Conservation (phyloP, 1,140 invertebrate species). For the Eriosoma lanigerum region DNA sequence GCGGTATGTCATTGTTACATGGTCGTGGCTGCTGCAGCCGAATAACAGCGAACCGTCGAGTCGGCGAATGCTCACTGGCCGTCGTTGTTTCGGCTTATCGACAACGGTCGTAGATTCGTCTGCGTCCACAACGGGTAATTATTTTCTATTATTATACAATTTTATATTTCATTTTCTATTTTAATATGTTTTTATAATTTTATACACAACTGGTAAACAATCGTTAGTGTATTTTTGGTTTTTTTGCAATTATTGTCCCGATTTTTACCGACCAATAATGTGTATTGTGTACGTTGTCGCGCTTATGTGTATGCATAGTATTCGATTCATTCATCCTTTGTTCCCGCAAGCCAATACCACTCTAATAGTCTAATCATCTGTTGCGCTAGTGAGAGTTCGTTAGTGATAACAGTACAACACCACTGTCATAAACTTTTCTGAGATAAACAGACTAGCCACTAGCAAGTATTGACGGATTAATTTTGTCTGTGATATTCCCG, state of each 20-base stretch:
- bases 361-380: conserved; percentile 38
- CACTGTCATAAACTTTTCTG: too few relatives aligned
- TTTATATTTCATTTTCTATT: too few relatives aligned
- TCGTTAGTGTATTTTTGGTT: not conserved
- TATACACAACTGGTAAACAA: too few relatives aligned
- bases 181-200: too few relatives aligned
- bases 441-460: too few relatives aligned
- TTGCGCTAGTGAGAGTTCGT: conserved; percentile 26
- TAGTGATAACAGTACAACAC: conserved; percentile 16
- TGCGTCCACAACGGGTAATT: not conserved
- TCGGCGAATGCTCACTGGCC: not conserved
- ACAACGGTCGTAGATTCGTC: conserved; percentile 20
- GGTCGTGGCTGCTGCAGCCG: not conserved
- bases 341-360: conserved; percentile 25
- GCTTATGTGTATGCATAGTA: not conserved
- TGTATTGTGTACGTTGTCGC: not conserved
- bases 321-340: conserved; percentile 50
- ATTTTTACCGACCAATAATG: too few relatives aligned
- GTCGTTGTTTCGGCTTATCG: not conserved
- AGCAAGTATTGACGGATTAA: too few relatives aligned
- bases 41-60: not conserved
- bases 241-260: too few relatives aligned
- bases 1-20: not conserved
- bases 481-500: too few relatives aligned
- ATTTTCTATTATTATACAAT: too few relatives aligned